Evolutionary conservation across 1,140 invertebrate genomes (phyloP), one percentile per base, ranked within the genome.

Genomic region (Meloidogyne chitwoodi): DNA sequence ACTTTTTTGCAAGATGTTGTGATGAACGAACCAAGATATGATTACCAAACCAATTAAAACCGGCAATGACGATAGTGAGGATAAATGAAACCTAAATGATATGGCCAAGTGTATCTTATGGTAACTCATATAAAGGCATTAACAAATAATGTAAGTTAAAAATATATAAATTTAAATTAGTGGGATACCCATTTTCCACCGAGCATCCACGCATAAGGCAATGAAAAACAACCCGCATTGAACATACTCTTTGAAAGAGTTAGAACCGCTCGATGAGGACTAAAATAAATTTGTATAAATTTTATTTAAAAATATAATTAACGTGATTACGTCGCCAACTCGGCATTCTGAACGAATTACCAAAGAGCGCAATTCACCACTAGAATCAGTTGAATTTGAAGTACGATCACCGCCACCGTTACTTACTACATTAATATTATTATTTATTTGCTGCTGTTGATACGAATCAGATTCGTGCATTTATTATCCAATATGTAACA

Each of bases 1-100:
- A 84, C 84, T 83, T 84, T 48, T 83, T 81, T 4, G 85, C 86
- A 63, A 87, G 76, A 76, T 87, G 84, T 66, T 86, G 85, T 31
- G 83, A 78, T 10, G 86, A 82, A n/a, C 77, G 77, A 12, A 87
- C 85, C 14, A 86, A 80, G 66, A 86, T 87, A 76, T 86, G 84
- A 61, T 86, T 86, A 24, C 85, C 86, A 44, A 87, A 86, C 86
- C 85, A 86, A 63, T 86, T 86, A 65, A 86, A 81, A 26, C 84
- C 85, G 29, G 86, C 83, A 67, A 86, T 86, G 12, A 86, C 83
- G 64, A 68, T 26, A 61, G 65, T 56, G 22, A 74, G 27, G 10
- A 31, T 41, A 63, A 80, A 79, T 0, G 29, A 78, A 29, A 69
- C 74, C 74, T 70, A 24, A 24, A 44, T 31, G 0, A 71, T 80